These are phyloP conservation scores for Remorina albescens DNA, from an alignment of 2,797 vertebrate species.

Conservation along the genomic window DNA sequence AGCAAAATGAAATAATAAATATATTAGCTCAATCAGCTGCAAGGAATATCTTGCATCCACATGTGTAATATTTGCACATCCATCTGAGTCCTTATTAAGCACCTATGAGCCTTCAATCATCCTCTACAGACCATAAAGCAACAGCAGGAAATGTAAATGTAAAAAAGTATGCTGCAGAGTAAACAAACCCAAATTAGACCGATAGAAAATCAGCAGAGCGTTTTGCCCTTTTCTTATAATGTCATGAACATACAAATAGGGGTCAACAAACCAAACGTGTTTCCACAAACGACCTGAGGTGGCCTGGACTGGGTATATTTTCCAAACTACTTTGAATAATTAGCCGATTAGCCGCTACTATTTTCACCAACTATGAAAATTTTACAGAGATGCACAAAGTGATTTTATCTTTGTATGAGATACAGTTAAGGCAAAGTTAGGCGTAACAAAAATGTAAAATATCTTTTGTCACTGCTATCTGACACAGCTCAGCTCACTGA, in stretches of 20 bases:
- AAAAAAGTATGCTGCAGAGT: constrained; percentile 51
- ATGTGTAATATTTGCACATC: constrained; percentile 13
- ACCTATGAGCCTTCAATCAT: constrained; percentile 29
- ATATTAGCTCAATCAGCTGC: constrained; percentile 11
- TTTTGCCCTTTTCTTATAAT: constrained; percentile 45
- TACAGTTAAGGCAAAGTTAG: too few species aligned
- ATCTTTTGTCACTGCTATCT: constrained; percentile 31
- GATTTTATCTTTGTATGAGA: too few species aligned
- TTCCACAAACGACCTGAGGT: constrained; percentile 24
- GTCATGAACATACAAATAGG: constrained; percentile 28
- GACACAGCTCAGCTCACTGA: constrained; percentile 48
- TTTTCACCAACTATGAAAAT: background rate
- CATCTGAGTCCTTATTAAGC: constrained; percentile 40
- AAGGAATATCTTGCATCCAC: background rate
- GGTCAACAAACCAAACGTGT: constrained; percentile 40
- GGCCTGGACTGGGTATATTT: background rate
- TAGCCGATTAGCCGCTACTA: background rate
- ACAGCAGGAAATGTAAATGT: constrained; percentile 70
- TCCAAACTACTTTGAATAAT: background rate
- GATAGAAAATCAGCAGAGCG: constrained; percentile 67
- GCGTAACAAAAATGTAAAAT: background rate
- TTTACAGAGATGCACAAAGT: background rate
- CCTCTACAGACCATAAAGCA: constrained; percentile 43
- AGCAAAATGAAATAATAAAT: constrained; percentile 20
- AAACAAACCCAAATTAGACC: constrained; percentile 66